Base-by-base conservation (phyloP, 1,140 invertebrate species). In the Anadara kagoshimensis region DNA sequence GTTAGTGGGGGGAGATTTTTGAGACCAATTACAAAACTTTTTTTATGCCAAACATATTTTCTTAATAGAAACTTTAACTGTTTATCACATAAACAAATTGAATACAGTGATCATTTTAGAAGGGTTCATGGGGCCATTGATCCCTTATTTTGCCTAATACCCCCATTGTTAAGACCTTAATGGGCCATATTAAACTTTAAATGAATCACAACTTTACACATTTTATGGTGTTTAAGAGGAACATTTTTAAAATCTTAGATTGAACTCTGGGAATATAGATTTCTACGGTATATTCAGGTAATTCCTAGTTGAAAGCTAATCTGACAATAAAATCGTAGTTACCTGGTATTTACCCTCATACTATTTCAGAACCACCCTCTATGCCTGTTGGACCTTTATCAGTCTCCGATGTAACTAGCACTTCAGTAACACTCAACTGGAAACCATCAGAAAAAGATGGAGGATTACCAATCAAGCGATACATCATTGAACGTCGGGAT, bases 381-480 rank as follows among this genome's bases (percentile, higher is more conserved):
- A 72, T 75, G 22, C 86, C 86, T 16, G 72, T 83, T 53, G 83
- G 82, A 79, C 94, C 95, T 82, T 97, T 98, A 8, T 94, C 96
- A 83, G 93, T 97, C 0, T 96, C 98, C 83, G 93, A 97, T 68
- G 94, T 99, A 45, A 97, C 96, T 0, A 96, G 94, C 78, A 95
- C 97, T 82, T 97, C 95, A 66, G 97, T 98, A 16, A 97, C 95
- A 0, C 86, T 99, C 0, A 96, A 95, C 0, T 99, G 98, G 98
- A 93, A 85, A 92, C 95, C 89, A 81, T 97, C 98, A 16, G 92
- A 94, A 76, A 94, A 93, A 85, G 97, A 99, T 87, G 98, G 98
- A 69, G 98, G 98, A 63, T 93, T 95, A 29, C 97, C 97, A 83
- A 95, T 99, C 76, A 96, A 95, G 86, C 96, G 96, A 12, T 99